Percentiles rank a stretch among this genome's conserved stretches.
phyloP scores from a whole-genome alignment of 1,140 invertebrate genomes.

The Anthonomus grandis region DNA sequence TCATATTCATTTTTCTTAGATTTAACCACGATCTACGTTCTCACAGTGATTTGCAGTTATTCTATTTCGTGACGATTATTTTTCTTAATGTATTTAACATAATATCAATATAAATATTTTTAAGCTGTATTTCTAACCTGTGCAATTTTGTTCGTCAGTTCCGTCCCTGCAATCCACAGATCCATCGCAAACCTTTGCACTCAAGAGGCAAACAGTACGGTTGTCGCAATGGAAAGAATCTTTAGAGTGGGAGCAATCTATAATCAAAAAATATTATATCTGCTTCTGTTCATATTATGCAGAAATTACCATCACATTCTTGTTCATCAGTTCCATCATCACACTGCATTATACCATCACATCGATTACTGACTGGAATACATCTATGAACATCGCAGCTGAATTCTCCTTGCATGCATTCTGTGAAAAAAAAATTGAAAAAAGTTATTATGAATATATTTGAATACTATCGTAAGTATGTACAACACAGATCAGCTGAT shows the following conservation, averaged over 20 bases:
- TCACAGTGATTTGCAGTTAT: too few species aligned
- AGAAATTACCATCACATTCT: constrained; percentile 53
- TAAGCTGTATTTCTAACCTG: constrained; percentile 34
- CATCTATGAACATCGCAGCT: constrained; percentile 57
- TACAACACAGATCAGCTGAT: too few species aligned
- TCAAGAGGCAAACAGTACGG: constrained; percentile 58
- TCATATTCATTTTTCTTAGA: too few species aligned
- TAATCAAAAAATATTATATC: background rate
- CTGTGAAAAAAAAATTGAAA: too few species aligned
- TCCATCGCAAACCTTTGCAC: constrained; percentile 60
- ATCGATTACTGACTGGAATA: constrained; percentile 58
- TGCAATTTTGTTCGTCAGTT: constrained; percentile 68
- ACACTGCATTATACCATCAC: constrained; percentile 66
- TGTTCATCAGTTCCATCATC: constrained; percentile 67
- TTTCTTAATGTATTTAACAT: too few species aligned
- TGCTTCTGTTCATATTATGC: background rate
- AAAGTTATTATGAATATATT: too few species aligned
- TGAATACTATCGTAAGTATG: too few species aligned
- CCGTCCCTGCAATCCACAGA: constrained; percentile 63
- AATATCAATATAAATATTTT: too few species aligned
- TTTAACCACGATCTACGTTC: too few species aligned
- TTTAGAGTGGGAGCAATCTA: constrained; percentile 50
- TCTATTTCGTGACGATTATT: too few species aligned
- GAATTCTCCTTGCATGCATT: constrained; percentile 59
- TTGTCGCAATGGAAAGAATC: constrained; percentile 57